Percentiles rank a stretch among this genome's conserved stretches.
Evolutionary conservation across 2,888 invertebrate species (phyloP).

Genomic region (Muscina levida): DNA sequence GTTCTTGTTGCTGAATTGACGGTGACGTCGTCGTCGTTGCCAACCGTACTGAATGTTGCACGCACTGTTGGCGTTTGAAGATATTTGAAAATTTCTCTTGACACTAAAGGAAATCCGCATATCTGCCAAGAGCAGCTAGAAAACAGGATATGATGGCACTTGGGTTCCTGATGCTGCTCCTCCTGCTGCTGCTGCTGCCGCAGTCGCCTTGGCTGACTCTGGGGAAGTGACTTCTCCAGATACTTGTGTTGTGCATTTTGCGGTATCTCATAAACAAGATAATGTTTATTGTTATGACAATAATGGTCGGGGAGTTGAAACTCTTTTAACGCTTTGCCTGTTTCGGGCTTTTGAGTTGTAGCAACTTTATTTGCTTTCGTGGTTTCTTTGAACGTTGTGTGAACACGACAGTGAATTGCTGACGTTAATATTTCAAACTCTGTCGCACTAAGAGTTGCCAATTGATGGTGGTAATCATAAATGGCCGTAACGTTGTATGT

Average conservation of each 20-base stretch:
- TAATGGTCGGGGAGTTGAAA: slow-evolving; percentile 19
- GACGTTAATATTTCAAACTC: not conserved
- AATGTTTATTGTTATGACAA: slow-evolving; percentile 26
- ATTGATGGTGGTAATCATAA: no score
- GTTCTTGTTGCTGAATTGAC: slow-evolving; percentile 49
- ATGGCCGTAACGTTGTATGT: not conserved
- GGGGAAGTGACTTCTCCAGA: not conserved
- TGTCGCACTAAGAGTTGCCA: not conserved
- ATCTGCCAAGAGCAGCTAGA: slow-evolving; percentile 51
- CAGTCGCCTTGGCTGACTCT: not conserved
- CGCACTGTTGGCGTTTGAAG: slow-evolving; percentile 55
- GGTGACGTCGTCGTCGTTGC: slow-evolving; percentile 57
- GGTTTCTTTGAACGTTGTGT: not conserved
- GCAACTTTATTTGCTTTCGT: not conserved
- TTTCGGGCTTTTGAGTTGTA: not conserved
- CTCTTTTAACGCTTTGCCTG: not conserved
- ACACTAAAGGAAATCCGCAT: slow-evolving; percentile 62
- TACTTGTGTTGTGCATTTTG: slow-evolving; percentile 42
- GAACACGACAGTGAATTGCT: not conserved
- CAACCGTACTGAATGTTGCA: slow-evolving; percentile 31
- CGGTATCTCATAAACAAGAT: slow-evolving; percentile 31
- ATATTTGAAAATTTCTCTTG: slow-evolving; percentile 57
- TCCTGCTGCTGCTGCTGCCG: not conserved
- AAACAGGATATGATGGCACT: slow-evolving; percentile 51
- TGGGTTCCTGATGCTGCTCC: not conserved